Conservation (phyloP, 2,113 vertebrate genomes). For the Pipa parva region DNA sequence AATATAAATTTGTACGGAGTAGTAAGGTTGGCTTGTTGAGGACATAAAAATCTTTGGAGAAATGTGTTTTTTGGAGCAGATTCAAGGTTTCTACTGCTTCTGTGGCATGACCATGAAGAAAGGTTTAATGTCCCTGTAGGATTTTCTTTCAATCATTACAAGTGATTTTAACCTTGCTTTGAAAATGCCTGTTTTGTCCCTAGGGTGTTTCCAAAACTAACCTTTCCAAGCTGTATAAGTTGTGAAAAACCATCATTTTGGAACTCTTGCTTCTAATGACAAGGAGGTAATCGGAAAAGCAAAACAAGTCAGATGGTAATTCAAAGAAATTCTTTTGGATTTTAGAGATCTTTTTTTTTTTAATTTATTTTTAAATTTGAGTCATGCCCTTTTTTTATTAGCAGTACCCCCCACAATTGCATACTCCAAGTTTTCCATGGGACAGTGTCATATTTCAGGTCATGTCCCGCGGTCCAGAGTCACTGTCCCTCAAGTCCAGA, state of each 20-base stretch:
- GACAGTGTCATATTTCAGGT: too few relatives aligned
- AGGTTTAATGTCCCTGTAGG: conserved; percentile 34
- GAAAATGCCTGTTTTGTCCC: conserved; percentile 21
- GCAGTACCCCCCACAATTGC: too few relatives aligned
- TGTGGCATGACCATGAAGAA: conserved; percentile 26
- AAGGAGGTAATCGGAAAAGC: not conserved
- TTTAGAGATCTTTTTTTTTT: too few relatives aligned
- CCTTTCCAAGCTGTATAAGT: conserved; percentile 11
- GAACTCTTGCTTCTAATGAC: not conserved
- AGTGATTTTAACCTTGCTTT: conserved; percentile 28
- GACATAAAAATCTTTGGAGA: conserved; percentile 10
- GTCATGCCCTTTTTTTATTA: not conserved
- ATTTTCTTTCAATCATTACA: conserved; percentile 33
- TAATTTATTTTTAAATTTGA: too few relatives aligned
- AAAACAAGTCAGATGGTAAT: not conserved
- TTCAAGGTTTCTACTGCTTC: conserved; percentile 25
- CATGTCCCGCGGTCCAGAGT: too few relatives aligned
- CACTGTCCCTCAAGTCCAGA: too few relatives aligned
- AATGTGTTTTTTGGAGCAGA: conserved; percentile 12
- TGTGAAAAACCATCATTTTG: not conserved
- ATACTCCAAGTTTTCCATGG: too few relatives aligned
- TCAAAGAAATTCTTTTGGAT: too few relatives aligned
- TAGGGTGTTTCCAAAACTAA: conserved; percentile 20
- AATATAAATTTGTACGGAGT: not conserved
- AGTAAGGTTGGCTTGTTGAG: not conserved